Conservation (phyloP, 2,113 vertebrate genomes). For the Myodes glareolus region DNA sequence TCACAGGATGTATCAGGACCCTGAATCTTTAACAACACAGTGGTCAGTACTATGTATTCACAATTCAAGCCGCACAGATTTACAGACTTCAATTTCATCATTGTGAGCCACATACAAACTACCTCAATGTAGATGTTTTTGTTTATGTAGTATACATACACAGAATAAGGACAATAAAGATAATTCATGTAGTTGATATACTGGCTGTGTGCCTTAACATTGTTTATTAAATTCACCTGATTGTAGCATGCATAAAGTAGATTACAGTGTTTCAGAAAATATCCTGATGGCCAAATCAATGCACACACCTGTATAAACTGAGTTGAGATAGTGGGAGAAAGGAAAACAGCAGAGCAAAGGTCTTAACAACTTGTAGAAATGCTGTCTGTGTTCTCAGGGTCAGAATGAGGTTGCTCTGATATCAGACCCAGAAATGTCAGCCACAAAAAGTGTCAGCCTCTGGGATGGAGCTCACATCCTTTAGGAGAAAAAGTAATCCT, state of each 20-base stretch:
- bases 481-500: constrained; percentile 27
- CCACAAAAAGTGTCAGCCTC: background rate
- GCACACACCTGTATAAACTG: background rate
- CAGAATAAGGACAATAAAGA: accelerated
- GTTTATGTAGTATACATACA: background rate
- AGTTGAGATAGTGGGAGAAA: background rate
- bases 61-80: background rate
- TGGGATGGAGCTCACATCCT: background rate
- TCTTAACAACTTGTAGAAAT: background rate
- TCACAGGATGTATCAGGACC: background rate
- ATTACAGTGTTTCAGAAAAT: background rate
- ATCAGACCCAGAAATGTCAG: background rate
- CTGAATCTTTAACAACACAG: background rate
- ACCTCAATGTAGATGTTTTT: background rate
- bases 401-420: background rate
- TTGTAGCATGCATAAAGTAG: background rate
- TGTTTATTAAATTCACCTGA: background rate
- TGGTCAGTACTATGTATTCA: background rate
- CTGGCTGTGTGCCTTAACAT: background rate
- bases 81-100: background rate
- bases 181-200: background rate
- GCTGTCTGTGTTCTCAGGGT: background rate
- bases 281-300: background rate
- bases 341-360: background rate
- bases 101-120: background rate